phyloP scores from a whole-genome alignment of 2,113 vertebrate genomes.

The Leucopsar rothschildi region DNA sequence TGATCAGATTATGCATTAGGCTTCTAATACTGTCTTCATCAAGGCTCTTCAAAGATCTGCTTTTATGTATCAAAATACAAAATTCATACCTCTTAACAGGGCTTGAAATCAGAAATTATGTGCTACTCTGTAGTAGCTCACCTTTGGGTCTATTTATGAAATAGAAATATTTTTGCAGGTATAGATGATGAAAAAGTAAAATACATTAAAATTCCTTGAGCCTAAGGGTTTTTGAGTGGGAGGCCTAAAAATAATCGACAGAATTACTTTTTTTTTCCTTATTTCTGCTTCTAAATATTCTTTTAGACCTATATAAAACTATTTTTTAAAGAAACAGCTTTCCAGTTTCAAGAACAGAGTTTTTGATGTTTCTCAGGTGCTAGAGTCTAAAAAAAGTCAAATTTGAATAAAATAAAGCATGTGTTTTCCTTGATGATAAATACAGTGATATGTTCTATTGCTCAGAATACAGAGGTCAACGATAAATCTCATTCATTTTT shows the following conservation, averaged over 20 bases:
- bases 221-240: background rate
- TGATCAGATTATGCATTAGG: background rate
- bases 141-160: background rate
- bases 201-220: background rate
- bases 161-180: background rate
- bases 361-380: slow-evolving; percentile 22
- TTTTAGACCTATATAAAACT: background rate
- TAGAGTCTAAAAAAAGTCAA: background rate
- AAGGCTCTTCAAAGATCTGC: background rate
- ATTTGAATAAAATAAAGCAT: slow-evolving; percentile 6
- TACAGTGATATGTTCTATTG: background rate
- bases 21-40: background rate
- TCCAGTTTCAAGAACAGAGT: background rate
- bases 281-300: background rate
- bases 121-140: background rate
- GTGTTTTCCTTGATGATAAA: background rate
- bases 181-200: background rate
- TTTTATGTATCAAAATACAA: background rate
- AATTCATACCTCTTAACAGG: background rate
- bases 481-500: slow-evolving; percentile 39
- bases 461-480: slow-evolving; percentile 4
- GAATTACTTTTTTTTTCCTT: background rate
- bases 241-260: background rate
- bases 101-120: background rate
- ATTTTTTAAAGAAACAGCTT: background rate